Conservation (phyloP, 2,888 invertebrate species). For the Scaptomyza cyrtandrae region DNA sequence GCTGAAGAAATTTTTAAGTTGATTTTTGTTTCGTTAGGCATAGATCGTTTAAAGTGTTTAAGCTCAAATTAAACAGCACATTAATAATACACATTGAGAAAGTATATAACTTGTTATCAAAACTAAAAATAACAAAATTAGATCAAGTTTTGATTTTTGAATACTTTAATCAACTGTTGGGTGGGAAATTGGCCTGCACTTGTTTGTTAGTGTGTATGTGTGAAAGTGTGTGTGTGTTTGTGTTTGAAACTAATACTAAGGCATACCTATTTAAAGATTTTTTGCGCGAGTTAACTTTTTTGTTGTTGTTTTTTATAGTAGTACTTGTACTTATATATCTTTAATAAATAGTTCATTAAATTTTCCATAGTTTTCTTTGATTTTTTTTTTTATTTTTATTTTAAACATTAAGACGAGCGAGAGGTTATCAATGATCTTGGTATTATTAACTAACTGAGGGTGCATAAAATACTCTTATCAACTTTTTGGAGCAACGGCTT, state of each 20-base stretch:
- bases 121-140: background rate
- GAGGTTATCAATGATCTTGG: constrained; percentile 45
- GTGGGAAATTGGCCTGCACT: constrained; percentile 13
- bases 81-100: background rate
- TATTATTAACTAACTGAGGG: constrained; percentile 37
- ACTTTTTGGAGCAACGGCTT: constrained; percentile 80
- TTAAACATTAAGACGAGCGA: constrained; percentile 56
- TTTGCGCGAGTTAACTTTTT: constrained; percentile 63
- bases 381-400: background rate
- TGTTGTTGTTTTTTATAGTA: constrained; percentile 40
- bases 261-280: constrained; percentile 82
- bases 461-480: constrained; percentile 43
- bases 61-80: constrained; percentile 11
- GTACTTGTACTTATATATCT: constrained; percentile 5
- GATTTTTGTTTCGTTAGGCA: constrained; percentile 9
- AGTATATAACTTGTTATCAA: background rate
- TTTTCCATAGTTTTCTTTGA: constrained; percentile 16
- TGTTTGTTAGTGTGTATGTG: constrained; percentile 11
- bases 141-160: no score
- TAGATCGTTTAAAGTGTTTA: constrained; percentile 6
- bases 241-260: constrained; percentile 45
- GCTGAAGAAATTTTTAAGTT: constrained; percentile 17
- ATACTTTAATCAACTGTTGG: constrained; percentile 5
- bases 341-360: constrained; percentile 32
- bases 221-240: constrained; percentile 32